Conservation (phyloP, 2,888 invertebrate species). For the Ephialtes manifestator region DNA sequence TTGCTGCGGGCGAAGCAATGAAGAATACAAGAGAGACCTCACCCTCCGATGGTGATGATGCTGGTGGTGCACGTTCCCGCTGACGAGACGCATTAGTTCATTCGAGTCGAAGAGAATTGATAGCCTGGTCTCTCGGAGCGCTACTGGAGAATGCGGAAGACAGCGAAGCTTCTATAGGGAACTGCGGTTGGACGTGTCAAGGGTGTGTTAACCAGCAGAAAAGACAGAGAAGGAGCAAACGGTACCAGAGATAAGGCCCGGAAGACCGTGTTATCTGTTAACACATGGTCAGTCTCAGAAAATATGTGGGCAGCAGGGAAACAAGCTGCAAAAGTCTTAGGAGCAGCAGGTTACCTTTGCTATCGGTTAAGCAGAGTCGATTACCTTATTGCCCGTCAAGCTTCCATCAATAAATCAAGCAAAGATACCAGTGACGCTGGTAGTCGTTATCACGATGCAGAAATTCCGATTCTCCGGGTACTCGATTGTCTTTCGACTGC, state of each 20-base stretch:
- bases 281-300: conserved; percentile 78
- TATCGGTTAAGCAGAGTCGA: conserved; percentile 4
- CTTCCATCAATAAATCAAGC: neutral
- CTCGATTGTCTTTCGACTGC: conserved; percentile 44
- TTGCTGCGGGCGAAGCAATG: neutral
- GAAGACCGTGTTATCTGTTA: conserved; percentile 78
- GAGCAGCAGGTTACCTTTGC: neutral
- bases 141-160: conserved; percentile 26
- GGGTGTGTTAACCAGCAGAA: conserved; percentile 9
- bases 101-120: conserved; percentile 69
- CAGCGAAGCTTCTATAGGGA: neutral
- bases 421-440: neutral
- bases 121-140: conserved; percentile 48
- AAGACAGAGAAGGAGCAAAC: neutral
- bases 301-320: conserved; percentile 47
- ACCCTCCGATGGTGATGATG: conserved; percentile 2
- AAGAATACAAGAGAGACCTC: conserved; percentile 15
- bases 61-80: conserved; percentile 53
- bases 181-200: neutral
- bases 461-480: conserved; percentile 25
- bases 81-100: conserved; percentile 70
- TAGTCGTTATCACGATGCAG: neutral
- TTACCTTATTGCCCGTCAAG: conserved; percentile 1
- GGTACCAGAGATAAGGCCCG: conserved; percentile 18
- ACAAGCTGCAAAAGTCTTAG: conserved; percentile 11